Evolutionary conservation across 2,888 invertebrate species (phyloP), one percentile per base, ranked within the genome.

Genomic region (Molorchus minor): DNA sequence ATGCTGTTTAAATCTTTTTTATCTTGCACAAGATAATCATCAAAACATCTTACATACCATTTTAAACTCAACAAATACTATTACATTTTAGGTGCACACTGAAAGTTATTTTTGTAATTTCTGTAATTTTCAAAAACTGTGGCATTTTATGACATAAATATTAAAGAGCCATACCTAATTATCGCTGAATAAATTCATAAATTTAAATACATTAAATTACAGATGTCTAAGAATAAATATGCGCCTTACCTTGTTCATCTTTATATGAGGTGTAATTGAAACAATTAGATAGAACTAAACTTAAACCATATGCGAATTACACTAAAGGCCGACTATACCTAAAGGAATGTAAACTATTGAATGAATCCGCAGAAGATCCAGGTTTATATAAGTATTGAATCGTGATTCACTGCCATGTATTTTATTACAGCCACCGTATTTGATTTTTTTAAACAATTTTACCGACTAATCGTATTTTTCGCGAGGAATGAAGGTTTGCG

Each of bases 351-450:
- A 59, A 69, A 70, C 65, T 64, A 65, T 69, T 75, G 78, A 79
- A 77, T 79, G 79, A 77, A 75, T 70, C 64, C 68, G 55, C 54
- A 55, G 64, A 67, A 70, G 72, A 73, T 33, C 44, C 52, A 2
- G 56, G 58, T 75, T 78, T 80, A 77, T 80, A 80, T 80, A 80
- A 73, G 65, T 71, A 77, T 73, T 69, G 70, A 71, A 75, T 76
- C 80, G 80, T 80, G 80, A 80, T 80, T 77, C 77, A 76, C 72
- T 71, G 71, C 72, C 75, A 75, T 78, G 77, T 75, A 79, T 77
- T 77, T n/a, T 76, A 75, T 78, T 77, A 70, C 77, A 76, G 66
- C 71, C 72, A 71, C 70, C 71, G 73, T 71, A 74, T 73, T 66
- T 66, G 70, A 70, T 72, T 68, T 76, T 78, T 33, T 76, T 71